Base-by-base conservation (phyloP, 2,113 vertebrate species). In the Hydrochoerus hydrochaeris region DNA sequence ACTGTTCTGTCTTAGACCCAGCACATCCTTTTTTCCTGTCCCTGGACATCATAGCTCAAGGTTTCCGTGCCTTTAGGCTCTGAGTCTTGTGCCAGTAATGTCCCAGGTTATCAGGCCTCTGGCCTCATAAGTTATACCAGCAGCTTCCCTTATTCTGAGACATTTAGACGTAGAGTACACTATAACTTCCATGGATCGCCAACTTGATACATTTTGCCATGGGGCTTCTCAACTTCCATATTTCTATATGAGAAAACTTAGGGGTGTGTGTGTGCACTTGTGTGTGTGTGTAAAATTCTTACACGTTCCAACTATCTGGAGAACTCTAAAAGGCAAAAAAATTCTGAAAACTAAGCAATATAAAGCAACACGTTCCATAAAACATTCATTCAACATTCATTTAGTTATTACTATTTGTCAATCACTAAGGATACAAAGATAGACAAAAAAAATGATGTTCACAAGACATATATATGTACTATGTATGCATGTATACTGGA, bases 251-350 rank as follows among this genome's bases (percentile, higher is more conserved):
- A 44, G 54, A 83, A 41, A 58, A 26, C 35, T 3, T 22, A 6
- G 32, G 12, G 65, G 11, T 14, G 1, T 26, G 24, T 46, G 41
- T 44, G 41, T 46, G 41, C 38, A 54, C 41, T 11, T 41, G n/a
- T 41, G 12, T 83, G 32, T 38, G 35, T 82, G 52, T 58, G 11
- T 83, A 35, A 60, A 60, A 26, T 28, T 46, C 49, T n/a, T 35
- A 20, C 38, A 5, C 1, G 35, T 67, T 62, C 16, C 10, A 54
- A 54, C 28, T 63, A 49, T 65, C 35, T 90, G 10, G 2, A 67
- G 60, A 90, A 91, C 38, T 30, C 12, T n/a, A 63, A 95, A 91
- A 87, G 22, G 67, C 8, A 82, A 83, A 90, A 95, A 4, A 91
- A 65, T 9, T 65, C 67, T 91, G 44, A 94, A 91, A 91, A 93